Evolutionary conservation across 2,797 vertebrate species (phyloP).

Genomic region (Argya squamiceps): DNA sequence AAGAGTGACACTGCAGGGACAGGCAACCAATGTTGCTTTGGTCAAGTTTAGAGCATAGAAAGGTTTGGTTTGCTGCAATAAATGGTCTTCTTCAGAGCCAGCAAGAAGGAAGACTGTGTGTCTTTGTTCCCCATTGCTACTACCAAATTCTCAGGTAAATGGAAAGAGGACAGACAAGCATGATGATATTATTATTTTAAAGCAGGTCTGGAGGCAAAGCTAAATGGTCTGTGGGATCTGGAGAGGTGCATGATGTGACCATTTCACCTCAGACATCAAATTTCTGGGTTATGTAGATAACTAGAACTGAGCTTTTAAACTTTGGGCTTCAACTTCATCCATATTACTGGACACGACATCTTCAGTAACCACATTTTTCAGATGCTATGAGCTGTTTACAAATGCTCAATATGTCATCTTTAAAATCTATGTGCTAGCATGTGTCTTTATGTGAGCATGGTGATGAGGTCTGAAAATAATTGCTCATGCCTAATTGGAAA

Average conservation of each 20-base stretch:
- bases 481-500: background rate
- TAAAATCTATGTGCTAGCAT: background rate
- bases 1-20: rapidly evolving
- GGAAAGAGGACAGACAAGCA: background rate
- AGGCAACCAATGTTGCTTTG: background rate
- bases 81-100: rapidly evolving
- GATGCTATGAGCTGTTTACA: background rate
- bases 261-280: background rate
- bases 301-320: background rate
- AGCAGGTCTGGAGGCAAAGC: background rate
- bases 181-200: background rate
- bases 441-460: rapidly evolving
- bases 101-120: background rate
- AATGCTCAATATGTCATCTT: background rate
- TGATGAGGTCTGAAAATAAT: background rate
- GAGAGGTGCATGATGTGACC: background rate
- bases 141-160: background rate
- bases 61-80: background rate
- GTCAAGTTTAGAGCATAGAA: background rate
- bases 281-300: background rate
- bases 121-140: background rate
- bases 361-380: background rate
- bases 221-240: background rate
- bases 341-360: background rate
- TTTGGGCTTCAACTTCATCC: background rate